phyloP scores from a whole-genome alignment of 2,888 invertebrate species.

The Chloroclysta siterata region DNA sequence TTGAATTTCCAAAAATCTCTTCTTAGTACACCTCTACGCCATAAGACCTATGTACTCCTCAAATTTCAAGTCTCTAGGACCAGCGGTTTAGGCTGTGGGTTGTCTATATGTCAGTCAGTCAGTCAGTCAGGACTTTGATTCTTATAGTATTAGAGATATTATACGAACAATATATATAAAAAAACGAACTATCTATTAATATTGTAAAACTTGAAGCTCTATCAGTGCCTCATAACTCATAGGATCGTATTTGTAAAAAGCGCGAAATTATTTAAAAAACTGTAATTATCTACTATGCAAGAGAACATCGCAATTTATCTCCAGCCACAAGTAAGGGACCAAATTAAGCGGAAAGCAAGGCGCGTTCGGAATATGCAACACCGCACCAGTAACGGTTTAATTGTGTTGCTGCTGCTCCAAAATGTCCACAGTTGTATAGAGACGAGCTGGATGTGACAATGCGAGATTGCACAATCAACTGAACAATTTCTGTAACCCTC shows the following conservation, averaged over 20 bases:
- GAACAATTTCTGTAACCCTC: not conserved
- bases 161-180: too few relatives aligned
- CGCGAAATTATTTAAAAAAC: not conserved
- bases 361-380: constrained; percentile 32
- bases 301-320: constrained; percentile 25
- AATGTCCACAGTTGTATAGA: constrained; percentile 27
- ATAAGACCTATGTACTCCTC: too few relatives aligned
- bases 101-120: too few relatives aligned
- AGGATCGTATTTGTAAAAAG: not conserved
- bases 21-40: too few relatives aligned
- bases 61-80: too few relatives aligned
- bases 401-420: constrained; percentile 38
- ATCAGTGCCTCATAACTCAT: too few relatives aligned
- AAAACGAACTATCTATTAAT: too few relatives aligned
- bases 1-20: too few relatives aligned
- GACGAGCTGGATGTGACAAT: constrained; percentile 18
- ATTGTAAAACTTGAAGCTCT: too few relatives aligned
- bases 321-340: constrained; percentile 23
- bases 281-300: not conserved
- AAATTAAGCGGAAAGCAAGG: constrained; percentile 39
- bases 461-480: constrained; percentile 1
- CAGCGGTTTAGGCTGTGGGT: too few relatives aligned
- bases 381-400: constrained; percentile 34
- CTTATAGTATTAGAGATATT: too few relatives aligned
- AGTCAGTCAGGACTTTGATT: too few relatives aligned